Conservation (phyloP, 2,888 invertebrate species). For the Lasioglossum vierecki region DNA sequence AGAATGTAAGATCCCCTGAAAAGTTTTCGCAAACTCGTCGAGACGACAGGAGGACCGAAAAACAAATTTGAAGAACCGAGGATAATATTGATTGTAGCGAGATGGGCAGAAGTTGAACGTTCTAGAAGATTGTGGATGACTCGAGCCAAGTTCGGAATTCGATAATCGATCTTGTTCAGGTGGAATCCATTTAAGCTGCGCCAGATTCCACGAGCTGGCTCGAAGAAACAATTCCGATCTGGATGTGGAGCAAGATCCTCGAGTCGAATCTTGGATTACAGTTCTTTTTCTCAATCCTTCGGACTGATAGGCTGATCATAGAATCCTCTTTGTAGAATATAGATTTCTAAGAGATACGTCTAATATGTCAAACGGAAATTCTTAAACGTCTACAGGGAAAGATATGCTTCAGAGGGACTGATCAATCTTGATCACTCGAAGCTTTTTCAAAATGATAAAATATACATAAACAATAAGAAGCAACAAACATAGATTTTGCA, state of each 20-base stretch:
- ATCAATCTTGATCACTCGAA: background rate
- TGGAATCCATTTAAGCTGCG: background rate
- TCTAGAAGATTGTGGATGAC: background rate
- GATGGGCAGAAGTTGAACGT: background rate
- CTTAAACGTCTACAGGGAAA: background rate
- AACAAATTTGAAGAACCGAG: background rate
- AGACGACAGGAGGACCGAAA: background rate
- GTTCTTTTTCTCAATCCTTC: background rate
- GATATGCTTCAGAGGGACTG: background rate
- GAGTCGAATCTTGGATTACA: background rate
- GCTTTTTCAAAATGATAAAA: background rate
- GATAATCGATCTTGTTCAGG: slow-evolving; percentile 7
- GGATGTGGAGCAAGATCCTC: slow-evolving; percentile 1
- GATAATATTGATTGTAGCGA: background rate
- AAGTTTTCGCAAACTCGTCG: background rate
- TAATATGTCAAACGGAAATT: background rate
- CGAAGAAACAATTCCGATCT: background rate
- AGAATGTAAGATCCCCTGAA: background rate
- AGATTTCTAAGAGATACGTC: background rate
- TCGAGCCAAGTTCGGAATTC: background rate
- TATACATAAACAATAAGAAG: background rate
- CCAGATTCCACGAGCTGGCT: slow-evolving; percentile 4
- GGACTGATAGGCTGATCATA: background rate
- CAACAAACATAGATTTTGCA: background rate
- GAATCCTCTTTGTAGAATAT: background rate